These are phyloP conservation scores for Falco peregrinus DNA, from an alignment of 2,797 vertebrate genomes.

Conservation along the genomic window DNA sequence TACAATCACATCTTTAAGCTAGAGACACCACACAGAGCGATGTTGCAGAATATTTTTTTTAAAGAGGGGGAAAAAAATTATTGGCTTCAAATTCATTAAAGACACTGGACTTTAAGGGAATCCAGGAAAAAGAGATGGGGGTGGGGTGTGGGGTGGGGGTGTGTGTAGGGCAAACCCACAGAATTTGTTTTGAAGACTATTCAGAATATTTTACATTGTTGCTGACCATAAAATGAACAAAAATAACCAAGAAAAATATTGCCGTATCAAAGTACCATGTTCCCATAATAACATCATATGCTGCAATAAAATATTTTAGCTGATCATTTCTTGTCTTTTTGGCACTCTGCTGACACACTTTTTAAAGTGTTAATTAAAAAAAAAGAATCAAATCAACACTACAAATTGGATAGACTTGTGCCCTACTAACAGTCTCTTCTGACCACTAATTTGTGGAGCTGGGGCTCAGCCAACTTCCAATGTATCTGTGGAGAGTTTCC, in stretches of 20 bases:
- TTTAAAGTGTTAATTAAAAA: slow-evolving; percentile 59
- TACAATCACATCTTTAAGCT: neutral
- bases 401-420: slow-evolving; percentile 43
- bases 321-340: slow-evolving; percentile 53
- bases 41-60: neutral
- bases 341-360: slow-evolving; percentile 42
- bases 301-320: slow-evolving; percentile 15
- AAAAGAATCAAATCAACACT: slow-evolving; percentile 47
- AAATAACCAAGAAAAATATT: slow-evolving; percentile 6
- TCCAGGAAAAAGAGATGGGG: neutral
- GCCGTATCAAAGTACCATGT: neutral
- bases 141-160: no score
- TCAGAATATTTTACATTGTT: neutral
- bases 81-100: neutral
- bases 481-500: slow-evolving; percentile 55
- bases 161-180: neutral
- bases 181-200: neutral
- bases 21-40: neutral
- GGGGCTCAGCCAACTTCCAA: slow-evolving; percentile 51
- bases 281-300: slow-evolving; percentile 13
- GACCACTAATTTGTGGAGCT: slow-evolving; percentile 57
- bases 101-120: neutral
- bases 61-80: neutral
- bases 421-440: slow-evolving; percentile 54
- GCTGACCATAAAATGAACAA: slow-evolving; percentile 28